Percentiles rank a stretch among this genome's conserved stretches.
These are phyloP conservation scores for Phyllopteryx taeniolatus DNA, from an alignment of 2,113 vertebrate genomes.

Conservation along the genomic window DNA sequence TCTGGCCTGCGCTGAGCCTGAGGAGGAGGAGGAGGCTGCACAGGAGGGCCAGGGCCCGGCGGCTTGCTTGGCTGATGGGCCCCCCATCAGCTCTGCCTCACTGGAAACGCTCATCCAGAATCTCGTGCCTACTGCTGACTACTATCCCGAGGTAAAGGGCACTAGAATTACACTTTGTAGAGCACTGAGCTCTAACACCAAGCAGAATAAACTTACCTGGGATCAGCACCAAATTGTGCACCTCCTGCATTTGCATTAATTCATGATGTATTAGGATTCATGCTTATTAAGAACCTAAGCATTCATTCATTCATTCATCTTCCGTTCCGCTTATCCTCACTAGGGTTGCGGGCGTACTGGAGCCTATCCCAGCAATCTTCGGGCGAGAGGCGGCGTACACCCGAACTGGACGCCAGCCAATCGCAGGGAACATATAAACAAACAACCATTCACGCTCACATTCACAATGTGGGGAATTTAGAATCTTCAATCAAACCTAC, in stretches of 20 bases:
- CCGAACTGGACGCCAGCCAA: too few species aligned
- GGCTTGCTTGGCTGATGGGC: constrained; percentile 76
- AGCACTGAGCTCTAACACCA: background rate
- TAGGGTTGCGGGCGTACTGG: too few species aligned
- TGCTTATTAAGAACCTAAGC: background rate
- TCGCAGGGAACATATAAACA: too few species aligned
- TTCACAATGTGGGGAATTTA: too few species aligned
- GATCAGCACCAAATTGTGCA: background rate
- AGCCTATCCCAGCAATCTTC: too few species aligned
- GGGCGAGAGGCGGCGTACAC: too few species aligned
- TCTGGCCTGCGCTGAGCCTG: constrained; percentile 74
- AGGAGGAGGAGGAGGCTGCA: constrained; percentile 73
- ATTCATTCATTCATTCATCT: too few species aligned
- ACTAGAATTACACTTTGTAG: background rate
- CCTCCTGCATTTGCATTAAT: background rate
- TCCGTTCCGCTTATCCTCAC: too few species aligned
- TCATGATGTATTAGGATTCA: background rate
- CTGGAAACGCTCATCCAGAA: constrained; percentile 89
- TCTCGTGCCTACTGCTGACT: constrained; percentile 86
- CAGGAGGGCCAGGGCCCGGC: constrained; percentile 76
- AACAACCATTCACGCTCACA: too few species aligned
- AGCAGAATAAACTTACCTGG: background rate
- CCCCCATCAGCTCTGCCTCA: constrained; percentile 85
- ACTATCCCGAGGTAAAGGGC: constrained; percentile 83
- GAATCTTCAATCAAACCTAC: too few species aligned